Conservation (phyloP, 2,888 invertebrate genomes). For the Ormyrus pomaceus region DNA sequence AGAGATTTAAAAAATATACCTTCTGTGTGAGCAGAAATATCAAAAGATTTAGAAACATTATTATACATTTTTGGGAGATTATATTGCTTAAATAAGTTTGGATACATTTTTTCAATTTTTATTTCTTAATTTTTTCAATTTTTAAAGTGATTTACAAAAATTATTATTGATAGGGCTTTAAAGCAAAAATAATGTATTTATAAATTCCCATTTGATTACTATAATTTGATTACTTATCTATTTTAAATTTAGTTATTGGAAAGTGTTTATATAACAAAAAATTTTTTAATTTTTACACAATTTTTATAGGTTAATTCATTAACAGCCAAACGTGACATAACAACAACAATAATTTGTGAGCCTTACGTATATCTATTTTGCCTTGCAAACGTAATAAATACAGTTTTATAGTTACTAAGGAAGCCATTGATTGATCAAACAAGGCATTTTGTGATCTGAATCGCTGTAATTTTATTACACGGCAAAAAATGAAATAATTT, state of each 20-base stretch:
- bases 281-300: slow-evolving; percentile 25
- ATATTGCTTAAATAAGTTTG: slow-evolving; percentile 54
- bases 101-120: slow-evolving; percentile 46
- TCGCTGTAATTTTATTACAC: no score
- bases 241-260: background rate
- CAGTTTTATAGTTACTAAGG: slow-evolving; percentile 45
- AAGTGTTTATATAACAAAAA: slow-evolving; percentile 26
- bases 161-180: background rate
- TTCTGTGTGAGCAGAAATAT: slow-evolving; percentile 30
- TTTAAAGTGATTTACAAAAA: slow-evolving; percentile 15
- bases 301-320: slow-evolving; percentile 44
- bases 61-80: slow-evolving; percentile 51
- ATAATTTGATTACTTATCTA: background rate
- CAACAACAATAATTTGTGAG: slow-evolving; percentile 33
- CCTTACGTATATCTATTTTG: background rate
- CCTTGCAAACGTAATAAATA: slow-evolving; percentile 16
- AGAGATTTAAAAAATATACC: slow-evolving; percentile 9
- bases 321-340: slow-evolving; percentile 43
- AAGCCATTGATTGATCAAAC: slow-evolving; percentile 43
- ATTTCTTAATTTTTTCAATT: slow-evolving; percentile 18
- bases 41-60: slow-evolving; percentile 36
- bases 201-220: background rate
- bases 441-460: background rate
- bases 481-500: no score
- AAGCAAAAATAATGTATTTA: background rate